Conservation (phyloP, 2,113 vertebrate genomes). For the Phylloscopus trochiloides region DNA sequence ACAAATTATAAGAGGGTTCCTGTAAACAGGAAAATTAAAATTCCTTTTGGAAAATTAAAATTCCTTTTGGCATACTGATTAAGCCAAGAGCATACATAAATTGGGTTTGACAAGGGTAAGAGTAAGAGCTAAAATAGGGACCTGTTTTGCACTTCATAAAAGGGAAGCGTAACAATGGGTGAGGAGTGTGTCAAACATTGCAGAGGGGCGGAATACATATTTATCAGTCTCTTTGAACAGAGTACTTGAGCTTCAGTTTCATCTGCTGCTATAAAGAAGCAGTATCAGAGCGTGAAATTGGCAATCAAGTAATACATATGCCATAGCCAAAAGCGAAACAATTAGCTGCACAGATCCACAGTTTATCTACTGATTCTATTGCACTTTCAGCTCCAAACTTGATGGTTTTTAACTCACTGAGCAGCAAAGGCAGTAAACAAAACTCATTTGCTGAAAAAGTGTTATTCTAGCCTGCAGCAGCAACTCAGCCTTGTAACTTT, state of each 20-base stretch:
- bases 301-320: constrained; percentile 50
- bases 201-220: not conserved
- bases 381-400: not conserved
- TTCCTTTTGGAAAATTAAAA: not conserved
- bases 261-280: constrained; percentile 24
- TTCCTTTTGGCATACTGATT: not conserved
- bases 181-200: not conserved
- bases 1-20: not conserved
- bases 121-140: not conserved
- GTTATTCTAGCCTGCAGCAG: constrained; percentile 7
- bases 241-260: constrained; percentile 6
- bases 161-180: not conserved
- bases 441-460: constrained; percentile 8
- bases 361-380: constrained; percentile 24
- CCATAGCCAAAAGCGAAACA: constrained; percentile 50
- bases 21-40: not conserved
- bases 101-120: not conserved
- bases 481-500: not conserved
- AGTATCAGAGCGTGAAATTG: constrained; percentile 54
- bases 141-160: not conserved
- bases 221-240: not conserved
- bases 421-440: constrained; percentile 22
- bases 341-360: not conserved
- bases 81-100: not conserved
- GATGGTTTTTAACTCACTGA: not conserved